Evolutionary conservation across 2,113 vertebrate species (phyloP), one percentile per base, ranked within the genome.

Genomic region (Upupa epops): DNA sequence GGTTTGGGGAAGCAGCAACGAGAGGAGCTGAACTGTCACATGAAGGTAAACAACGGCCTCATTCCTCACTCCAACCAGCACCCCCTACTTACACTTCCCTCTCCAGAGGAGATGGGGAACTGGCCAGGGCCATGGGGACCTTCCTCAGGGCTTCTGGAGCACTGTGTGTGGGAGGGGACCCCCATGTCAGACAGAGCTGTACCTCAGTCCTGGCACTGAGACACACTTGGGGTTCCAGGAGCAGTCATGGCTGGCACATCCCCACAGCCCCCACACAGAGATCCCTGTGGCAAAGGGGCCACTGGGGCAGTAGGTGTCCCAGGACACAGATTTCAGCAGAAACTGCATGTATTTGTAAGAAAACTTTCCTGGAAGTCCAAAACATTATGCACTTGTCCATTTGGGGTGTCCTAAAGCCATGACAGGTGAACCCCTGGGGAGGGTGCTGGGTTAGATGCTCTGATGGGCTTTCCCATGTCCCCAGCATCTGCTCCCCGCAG

Each of bases 161-260:
- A 32, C 18, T 4, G 1, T 18, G 16, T 60, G 29, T 12, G 3
- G 3, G 11, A 8, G 31, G 11, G 2, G n/a, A 5, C 19, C 16
- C 49, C 29, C 11, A 28, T 55, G 29, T 8, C 15, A 68, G n/a
- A 9, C 12, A 8, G 0, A 3, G 21, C 45, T 2, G 1, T 32
- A 2, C 26, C 11, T 40, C 65, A 74, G 20, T 16, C 6, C 14
- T 1, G 6, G 54, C 63, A 72, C 26, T 26, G 45, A 34, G 52
- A 9, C 29, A 3, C 0, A 3, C 12, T 19, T 31, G 12, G 55
- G 29, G n/a, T 4, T 72, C 36, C n/a, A 8, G 55, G 54, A 84
- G 70, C 42, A 61, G 73, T 25, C 18, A 10, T 24, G 83, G 7
- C 31, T 56, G 80, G 70, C 60, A 28, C 45, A 55, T 10, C 45